phyloP scores from a whole-genome alignment of 2,113 vertebrate genomes.

The Ammodytes dubius region DNA sequence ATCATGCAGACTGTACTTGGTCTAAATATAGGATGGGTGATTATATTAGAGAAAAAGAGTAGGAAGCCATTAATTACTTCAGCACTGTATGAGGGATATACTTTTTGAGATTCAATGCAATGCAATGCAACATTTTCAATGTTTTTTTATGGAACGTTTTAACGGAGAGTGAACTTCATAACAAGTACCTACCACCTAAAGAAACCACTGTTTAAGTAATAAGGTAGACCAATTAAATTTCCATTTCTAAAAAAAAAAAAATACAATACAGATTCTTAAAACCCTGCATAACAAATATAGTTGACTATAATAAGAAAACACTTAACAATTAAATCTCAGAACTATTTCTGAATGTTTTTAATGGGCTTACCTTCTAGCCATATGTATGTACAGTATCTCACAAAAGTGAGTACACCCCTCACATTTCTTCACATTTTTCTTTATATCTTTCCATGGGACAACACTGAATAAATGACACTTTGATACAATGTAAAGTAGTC shows the following conservation, averaged over 20 bases:
- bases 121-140: constrained; percentile 7
- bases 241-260: not conserved
- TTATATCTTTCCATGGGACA: no score
- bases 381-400: no score
- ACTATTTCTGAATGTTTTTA: not conserved
- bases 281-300: not conserved
- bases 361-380: not conserved
- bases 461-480: no score
- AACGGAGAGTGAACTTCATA: constrained; percentile 19
- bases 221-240: not conserved
- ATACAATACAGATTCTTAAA: not conserved
- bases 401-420: no score
- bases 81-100: constrained; percentile 20
- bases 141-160: constrained; percentile 29
- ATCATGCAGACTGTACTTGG: constrained; percentile 57
- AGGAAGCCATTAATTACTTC: constrained; percentile 68
- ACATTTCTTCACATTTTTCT: no score
- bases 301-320: not conserved
- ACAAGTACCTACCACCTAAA: not conserved
- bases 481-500: no score
- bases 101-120: constrained; percentile 13
- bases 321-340: not conserved
- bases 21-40: constrained; percentile 78
- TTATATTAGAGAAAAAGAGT: constrained; percentile 61
- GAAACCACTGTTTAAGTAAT: not conserved